Base-by-base conservation (phyloP, 2,888 invertebrate species). In the Colletes collaris region DNA sequence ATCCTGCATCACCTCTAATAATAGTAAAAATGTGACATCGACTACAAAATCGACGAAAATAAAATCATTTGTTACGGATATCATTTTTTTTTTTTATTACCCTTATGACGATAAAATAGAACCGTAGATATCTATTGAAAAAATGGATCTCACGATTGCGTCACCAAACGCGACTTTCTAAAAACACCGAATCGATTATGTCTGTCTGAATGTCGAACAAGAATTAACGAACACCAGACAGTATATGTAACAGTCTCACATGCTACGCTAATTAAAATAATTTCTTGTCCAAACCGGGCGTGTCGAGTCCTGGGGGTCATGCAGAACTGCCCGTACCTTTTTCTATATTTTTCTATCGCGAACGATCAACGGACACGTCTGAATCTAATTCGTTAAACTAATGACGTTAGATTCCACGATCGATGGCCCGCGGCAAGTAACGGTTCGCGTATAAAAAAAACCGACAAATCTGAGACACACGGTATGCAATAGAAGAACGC, bases 231-330 rank as follows among this genome's bases (percentile, higher is more conserved):
- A 16, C 27, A n/a, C 35, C 7, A 50, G 27, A n/a, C 27, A 5
- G 13, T 44, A 27, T 55, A 56, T 13, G 40, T 49, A 53, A 62
- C 19, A 13, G 40, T 6, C n/a, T 55, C 10, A 16, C 56, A 35
- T 16, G 19, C 4, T 16, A 64, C 2, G 70, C 58, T 46, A 76
- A 64, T 76, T 75, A 75, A 70, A 70, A 64, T 55, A 56, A 64
- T 70, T 52, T 44, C 37, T 37, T 10, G 27, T 13, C 7, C n/a
- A 11, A 76, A 76, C 49, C 53, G 55, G 65, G 46, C 62, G 27
- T 71, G 27, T 50, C 50, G 3, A 52, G 46, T 52, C 35, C 16
- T 16, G 56, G 53, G 19, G 46, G 46, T 27, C 44, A 53, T 37
- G 50, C 1, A 59, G 44, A 19, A 59, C 40, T 37, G 58, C 3